These are phyloP conservation scores for Callimorpha dominula DNA, from an alignment of 2,888 invertebrate species.

Conservation along the genomic window DNA sequence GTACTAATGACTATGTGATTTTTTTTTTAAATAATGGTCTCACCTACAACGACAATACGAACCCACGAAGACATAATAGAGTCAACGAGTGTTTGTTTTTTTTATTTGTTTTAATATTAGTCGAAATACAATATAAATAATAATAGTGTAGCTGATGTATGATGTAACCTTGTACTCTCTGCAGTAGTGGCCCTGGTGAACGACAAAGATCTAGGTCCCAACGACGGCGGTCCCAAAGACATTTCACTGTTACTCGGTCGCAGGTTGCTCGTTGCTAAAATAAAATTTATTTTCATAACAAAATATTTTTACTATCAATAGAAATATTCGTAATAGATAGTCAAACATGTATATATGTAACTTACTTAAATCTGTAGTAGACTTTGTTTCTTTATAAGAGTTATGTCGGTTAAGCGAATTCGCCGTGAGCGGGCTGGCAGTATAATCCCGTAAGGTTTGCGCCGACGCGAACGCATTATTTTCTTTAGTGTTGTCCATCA, in stretches of 20 bases:
- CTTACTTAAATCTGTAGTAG: slow-evolving; percentile 75
- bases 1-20: too few species aligned
- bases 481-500: slow-evolving; percentile 73
- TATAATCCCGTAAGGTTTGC: slow-evolving; percentile 69
- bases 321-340: not conserved
- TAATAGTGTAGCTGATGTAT: not conserved
- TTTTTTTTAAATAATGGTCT: too few species aligned
- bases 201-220: slow-evolving; percentile 80
- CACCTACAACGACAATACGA: too few species aligned
- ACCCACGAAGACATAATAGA: too few species aligned
- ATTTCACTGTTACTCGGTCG: slow-evolving; percentile 81
- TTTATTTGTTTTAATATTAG: too few species aligned
- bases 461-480: slow-evolving; percentile 64
- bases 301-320: not conserved
- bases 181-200: slow-evolving; percentile 71
- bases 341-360: slow-evolving; percentile 30
- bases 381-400: slow-evolving; percentile 82
- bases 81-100: too few species aligned
- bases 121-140: too few species aligned
- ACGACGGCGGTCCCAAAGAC: slow-evolving; percentile 75
- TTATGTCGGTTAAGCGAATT: slow-evolving; percentile 80
- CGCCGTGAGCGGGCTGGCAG: slow-evolving; percentile 65
- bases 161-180: slow-evolving; percentile 72
- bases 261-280: slow-evolving; percentile 72
- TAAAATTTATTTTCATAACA: not conserved